These are phyloP conservation scores for Opisthograptis luteolata DNA, from an alignment of 2,888 invertebrate genomes.

Conservation along the genomic window DNA sequence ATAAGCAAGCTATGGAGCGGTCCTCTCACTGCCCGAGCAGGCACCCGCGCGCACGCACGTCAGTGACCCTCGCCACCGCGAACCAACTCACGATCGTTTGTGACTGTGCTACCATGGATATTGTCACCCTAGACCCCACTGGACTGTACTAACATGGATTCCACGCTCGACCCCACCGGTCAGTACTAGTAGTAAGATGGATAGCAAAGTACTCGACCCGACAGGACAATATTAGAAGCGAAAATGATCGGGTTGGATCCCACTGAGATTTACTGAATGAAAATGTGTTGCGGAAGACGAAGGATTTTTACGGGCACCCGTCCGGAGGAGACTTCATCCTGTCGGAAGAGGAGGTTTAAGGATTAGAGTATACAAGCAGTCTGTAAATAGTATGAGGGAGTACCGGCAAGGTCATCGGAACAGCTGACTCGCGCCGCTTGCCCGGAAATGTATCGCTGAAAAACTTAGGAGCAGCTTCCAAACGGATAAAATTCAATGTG, in stretches of 20 bases:
- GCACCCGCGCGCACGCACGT: conserved; percentile 63
- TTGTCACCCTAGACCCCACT: conserved; percentile 75
- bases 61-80: conserved; percentile 44
- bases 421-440: conserved; percentile 74
- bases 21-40: conserved; percentile 70
- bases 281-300: conserved; percentile 80
- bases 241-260: conserved; percentile 75
- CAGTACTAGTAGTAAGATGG: conserved; percentile 63
- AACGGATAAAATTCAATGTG: conserved; percentile 48
- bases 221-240: conserved; percentile 69
- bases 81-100: conserved; percentile 34
- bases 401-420: conserved; percentile 74
- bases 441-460: conserved; percentile 64
- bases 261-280: conserved; percentile 76
- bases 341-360: conserved; percentile 74
- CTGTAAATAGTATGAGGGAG: conserved; percentile 72
- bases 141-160: conserved; percentile 78
- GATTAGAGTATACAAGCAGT: conserved; percentile 49
- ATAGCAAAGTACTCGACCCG: conserved; percentile 69
- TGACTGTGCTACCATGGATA: conserved; percentile 74
- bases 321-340: conserved; percentile 77
- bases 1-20: conserved; percentile 65
- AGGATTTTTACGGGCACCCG: conserved; percentile 72
- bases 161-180: conserved; percentile 73
- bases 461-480: conserved; percentile 36